Base-by-base conservation (phyloP, 2,888 invertebrate genomes). In the Agrilus biguttatus region DNA sequence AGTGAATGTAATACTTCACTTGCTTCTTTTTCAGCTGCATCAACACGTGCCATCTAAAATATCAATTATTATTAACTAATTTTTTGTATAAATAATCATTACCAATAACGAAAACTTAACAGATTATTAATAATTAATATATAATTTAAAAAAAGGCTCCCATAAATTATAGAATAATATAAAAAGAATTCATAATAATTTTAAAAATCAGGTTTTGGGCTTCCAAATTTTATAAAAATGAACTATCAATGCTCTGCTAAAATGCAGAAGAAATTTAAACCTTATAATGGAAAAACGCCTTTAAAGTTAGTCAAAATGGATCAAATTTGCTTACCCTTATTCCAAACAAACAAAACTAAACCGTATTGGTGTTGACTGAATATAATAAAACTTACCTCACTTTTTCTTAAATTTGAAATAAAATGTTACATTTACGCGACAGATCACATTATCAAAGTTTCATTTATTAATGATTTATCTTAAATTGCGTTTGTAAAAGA, bases 11-110 rank as follows among this genome's bases (percentile, higher is more conserved):
- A 66, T 36, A 80, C 79, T 65, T 80, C 80, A 56, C 78, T 80
- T 14, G 80, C 80, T 61, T 80, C 80, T 61, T 78, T 79, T 65
- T 79, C 80, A 33, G 79, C 79, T 47, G 75, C 72, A 60, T 77
- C 77, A 52, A 77, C 77, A 53, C 71, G 71, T 59, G 76, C 73
- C 76, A 77, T 75, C 66, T 73, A 71, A 69, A 61, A 66, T 71
- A 35, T n/a, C 14, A 13, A 23, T 21, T 21, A 7, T 21, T 21
- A 2, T 21, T 6, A 13, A 35, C 7, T 14, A 4, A 34, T 7
- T 35, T 35, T 13, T 35, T 35, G 4, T 14, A 6, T 5, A 6
- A 5, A 7, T 6, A 21, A 21, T 6, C 5, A 21, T 21, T 21
- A 21, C 2, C 21, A 21, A 21, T 21, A 21, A 21, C 6, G 21